These are phyloP conservation scores for Adoxophyes honmai DNA, from an alignment of 1,140 invertebrate species.

Conservation along the genomic window DNA sequence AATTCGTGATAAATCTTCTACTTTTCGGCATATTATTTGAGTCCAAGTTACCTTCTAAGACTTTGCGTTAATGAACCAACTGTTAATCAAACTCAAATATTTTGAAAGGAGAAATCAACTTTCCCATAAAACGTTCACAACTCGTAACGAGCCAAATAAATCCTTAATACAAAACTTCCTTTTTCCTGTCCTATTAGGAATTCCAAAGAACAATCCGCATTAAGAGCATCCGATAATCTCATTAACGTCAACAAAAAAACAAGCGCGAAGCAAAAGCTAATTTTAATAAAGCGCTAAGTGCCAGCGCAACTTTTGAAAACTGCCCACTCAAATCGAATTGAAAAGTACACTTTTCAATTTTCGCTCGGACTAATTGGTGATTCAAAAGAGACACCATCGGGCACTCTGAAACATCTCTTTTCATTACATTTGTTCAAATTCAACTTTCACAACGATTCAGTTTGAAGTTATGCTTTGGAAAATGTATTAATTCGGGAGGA, in stretches of 20 bases:
- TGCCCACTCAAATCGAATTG: conserved; percentile 22
- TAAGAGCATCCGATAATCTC: conserved; percentile 30
- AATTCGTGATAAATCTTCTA: too few relatives aligned
- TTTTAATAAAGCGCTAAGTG: conserved; percentile 29
- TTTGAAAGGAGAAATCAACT: too few relatives aligned
- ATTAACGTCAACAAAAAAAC: conserved; percentile 28
- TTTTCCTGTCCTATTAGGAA: not conserved
- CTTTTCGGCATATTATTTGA: too few relatives aligned
- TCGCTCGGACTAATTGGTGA: conserved; percentile 33
- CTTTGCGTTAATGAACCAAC: too few relatives aligned
- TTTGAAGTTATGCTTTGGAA: conserved; percentile 6
- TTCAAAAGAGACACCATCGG: conserved; percentile 20
- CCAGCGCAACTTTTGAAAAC: conserved; percentile 21
- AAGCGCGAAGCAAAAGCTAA: conserved; percentile 26
- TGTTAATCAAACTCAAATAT: too few relatives aligned
- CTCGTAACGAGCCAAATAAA: not conserved
- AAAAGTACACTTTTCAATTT: conserved; percentile 36
- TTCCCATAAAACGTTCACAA: too few relatives aligned
- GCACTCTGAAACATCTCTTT: conserved; percentile 12
- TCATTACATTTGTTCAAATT: conserved; percentile 9
- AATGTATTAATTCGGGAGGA: conserved; percentile 3
- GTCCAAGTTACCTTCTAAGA: too few relatives aligned
- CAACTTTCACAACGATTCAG: conserved; percentile 8
- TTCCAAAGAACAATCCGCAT: not conserved
- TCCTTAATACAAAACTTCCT: not conserved